Evolutionary conservation across 2,113 vertebrate genomes (phyloP).

Genomic region (Thamnaconus septentrionalis): DNA sequence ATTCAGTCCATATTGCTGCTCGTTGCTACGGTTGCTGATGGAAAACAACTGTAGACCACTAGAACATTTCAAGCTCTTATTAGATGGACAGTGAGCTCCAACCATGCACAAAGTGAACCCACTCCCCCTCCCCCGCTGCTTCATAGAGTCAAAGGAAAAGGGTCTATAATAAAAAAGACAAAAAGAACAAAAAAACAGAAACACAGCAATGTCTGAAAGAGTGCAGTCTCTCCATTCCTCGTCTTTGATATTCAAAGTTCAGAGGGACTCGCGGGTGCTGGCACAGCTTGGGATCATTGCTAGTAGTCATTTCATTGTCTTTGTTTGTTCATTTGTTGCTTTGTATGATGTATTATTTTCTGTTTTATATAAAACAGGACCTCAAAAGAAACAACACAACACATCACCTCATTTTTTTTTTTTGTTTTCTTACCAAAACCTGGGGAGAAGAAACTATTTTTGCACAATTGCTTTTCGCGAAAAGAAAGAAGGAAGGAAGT

Average conservation of each 20-base stretch:
- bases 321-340: slow-evolving; percentile 49
- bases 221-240: slow-evolving; percentile 45
- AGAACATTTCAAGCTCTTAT: slow-evolving; percentile 57
- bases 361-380: slow-evolving; percentile 84
- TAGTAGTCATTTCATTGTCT: slow-evolving; percentile 65
- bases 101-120: slow-evolving; percentile 59
- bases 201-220: slow-evolving; percentile 47
- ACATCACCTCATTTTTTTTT: slow-evolving; percentile 83
- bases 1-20: slow-evolving; percentile 66
- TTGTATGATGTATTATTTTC: slow-evolving; percentile 80
- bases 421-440: slow-evolving; percentile 79
- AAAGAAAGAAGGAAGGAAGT: slow-evolving; percentile 1
- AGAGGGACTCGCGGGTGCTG: slow-evolving; percentile 45
- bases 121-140: slow-evolving; percentile 67
- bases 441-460: slow-evolving; percentile 81
- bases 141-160: slow-evolving; percentile 71
- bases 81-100: slow-evolving; percentile 57
- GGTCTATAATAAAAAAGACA: slow-evolving; percentile 35
- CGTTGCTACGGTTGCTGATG: slow-evolving; percentile 67
- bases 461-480: slow-evolving; percentile 68
- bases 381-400: slow-evolving; percentile 84
- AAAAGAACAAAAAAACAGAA: slow-evolving; percentile 13
- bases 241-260: slow-evolving; percentile 77
- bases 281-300: slow-evolving; percentile 53
- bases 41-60: slow-evolving; percentile 74